These are phyloP conservation scores for Cryptosula pallasiana DNA, from an alignment of 2,888 invertebrate species.

Conservation along the genomic window DNA sequence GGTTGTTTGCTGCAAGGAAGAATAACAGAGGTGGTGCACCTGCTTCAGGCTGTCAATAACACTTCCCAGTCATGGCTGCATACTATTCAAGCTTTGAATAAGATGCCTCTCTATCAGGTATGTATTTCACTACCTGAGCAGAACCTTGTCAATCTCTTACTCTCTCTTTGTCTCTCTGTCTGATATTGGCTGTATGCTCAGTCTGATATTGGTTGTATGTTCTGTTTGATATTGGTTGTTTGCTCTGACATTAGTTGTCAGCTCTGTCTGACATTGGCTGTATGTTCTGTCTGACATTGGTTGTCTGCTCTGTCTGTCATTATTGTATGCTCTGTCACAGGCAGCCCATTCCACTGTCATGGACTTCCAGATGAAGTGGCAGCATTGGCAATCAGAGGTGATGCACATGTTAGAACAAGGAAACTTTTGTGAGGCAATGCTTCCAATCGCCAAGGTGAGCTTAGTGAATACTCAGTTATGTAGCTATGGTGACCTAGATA, in stretches of 20 bases:
- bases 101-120: constrained; percentile 23
- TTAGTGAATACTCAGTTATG: too few relatives aligned
- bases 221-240: too few relatives aligned
- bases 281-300: too few relatives aligned
- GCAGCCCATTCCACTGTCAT: background rate
- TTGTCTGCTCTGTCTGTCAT: background rate
- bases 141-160: too few relatives aligned
- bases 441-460: too few relatives aligned
- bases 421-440: background rate
- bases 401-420: background rate
- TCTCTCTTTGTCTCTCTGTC: too few relatives aligned
- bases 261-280: too few relatives aligned
- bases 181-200: too few relatives aligned
- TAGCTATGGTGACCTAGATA: too few relatives aligned
- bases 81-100: background rate
- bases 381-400: background rate
- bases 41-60: background rate
- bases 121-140: too few relatives aligned
- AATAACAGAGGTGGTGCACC: background rate
- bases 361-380: background rate
- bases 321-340: background rate
- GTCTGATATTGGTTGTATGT: too few relatives aligned
- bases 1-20: constrained; percentile 10
- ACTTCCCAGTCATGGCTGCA: background rate
- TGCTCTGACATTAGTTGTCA: too few relatives aligned